Conservation (phyloP, 2,113 vertebrate genomes). For the Ciconia stormi region DNA sequence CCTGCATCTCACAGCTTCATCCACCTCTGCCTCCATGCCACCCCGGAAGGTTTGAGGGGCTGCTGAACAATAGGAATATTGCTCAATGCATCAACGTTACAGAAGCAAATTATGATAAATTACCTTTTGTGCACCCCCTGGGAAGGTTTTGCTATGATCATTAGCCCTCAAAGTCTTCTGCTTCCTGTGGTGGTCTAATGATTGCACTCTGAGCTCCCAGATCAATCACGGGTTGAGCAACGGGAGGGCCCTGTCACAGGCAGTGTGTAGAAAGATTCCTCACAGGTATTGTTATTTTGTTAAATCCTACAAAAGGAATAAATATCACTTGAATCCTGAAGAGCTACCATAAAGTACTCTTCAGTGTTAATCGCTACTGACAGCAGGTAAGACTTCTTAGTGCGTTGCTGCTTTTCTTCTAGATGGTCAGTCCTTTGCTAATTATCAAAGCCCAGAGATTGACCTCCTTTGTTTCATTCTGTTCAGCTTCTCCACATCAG, state of each 20-base stretch:
- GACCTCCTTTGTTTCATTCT: neutral
- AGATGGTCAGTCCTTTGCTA: neutral
- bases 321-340: neutral
- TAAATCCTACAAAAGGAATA: neutral
- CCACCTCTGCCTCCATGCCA: rapidly evolving
- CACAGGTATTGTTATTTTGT: neutral
- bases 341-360: rapidly evolving
- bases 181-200: neutral
- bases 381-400: neutral
- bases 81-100: neutral
- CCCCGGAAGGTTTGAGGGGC: neutral
- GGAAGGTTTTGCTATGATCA: neutral
- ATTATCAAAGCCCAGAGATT: neutral
- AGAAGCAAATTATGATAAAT: neutral
- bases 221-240: neutral
- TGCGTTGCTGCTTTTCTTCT: neutral
- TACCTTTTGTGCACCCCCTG: neutral
- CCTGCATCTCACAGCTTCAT: neutral
- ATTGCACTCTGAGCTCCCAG: neutral
- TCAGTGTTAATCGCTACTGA: rapidly evolving
- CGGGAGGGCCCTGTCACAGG: neutral
- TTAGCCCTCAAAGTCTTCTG: neutral
- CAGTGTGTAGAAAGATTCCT: neutral
- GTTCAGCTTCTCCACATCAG: neutral
- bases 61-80: rapidly evolving